Evolutionary conservation across 2,113 vertebrate species (phyloP), one percentile per base, ranked within the genome.

Genomic region (Caranx melampygus): DNA sequence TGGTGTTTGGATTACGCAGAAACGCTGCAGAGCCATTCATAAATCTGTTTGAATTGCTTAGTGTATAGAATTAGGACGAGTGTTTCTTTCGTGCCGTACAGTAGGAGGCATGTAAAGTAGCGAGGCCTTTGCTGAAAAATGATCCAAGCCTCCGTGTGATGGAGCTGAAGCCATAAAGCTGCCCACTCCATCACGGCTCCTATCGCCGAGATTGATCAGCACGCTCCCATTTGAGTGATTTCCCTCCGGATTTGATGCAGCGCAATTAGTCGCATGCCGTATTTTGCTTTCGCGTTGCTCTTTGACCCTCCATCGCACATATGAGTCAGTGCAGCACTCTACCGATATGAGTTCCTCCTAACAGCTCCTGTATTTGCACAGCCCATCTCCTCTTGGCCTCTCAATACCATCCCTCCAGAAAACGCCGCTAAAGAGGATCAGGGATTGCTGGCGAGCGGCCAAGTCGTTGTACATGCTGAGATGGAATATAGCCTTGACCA

Each of bases 231-330:
- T 89, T 92, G 87, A 92, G 83, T 90, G 90, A 92, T 92, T 91
- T 92, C 93, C 93, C 92, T 79, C 92, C 67, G 85, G 93, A 92
- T 91, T 88, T 87, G 49, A 83, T 65, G 90, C 90, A 67, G 81
- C 86, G 73, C 89, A 93, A 92, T 94, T 92, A 92, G 90, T 89
- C 49, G 84, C 78, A 83, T 1, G 73, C 89, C 20, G 82, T 87
- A 82, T 88, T 84, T 91, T 81, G 86, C 84, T 81, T 86, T 26
- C 11, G 33, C 64, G 49, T 44, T 37, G 81, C 89, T 83, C 88
- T 69, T 37, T 88, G 88, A 90, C 92, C 89, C 76, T 52, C 49
- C 64, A 0, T 62, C 16, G 72, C 72, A n/a, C 31, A 47, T 66
- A 67, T 49, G 78, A 86, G 86, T 85, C 87, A 72, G 88, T 63